Conservation (phyloP, 1,140 invertebrate genomes). For the Drosophila persimilis region DNA sequence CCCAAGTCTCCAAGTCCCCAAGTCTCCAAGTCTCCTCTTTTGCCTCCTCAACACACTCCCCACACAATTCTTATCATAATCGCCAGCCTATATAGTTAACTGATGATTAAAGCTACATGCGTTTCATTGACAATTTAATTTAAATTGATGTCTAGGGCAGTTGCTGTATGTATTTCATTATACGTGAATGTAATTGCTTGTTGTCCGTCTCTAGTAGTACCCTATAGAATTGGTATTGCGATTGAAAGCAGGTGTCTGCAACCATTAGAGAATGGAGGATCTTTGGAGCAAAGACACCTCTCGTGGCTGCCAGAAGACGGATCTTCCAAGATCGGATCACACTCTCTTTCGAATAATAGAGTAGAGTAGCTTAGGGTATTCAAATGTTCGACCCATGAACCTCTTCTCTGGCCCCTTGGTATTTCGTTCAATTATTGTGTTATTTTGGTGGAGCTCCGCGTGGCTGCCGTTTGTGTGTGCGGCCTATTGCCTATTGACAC, state of each 20-base stretch:
- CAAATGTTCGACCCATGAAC: too few relatives aligned
- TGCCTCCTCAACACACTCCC: slow-evolving; percentile 17
- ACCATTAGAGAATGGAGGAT: too few relatives aligned
- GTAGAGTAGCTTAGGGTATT: too few relatives aligned
- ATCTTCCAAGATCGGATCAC: too few relatives aligned
- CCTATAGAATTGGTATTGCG: too few relatives aligned
- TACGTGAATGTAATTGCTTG: slow-evolving; percentile 36
- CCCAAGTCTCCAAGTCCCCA: not conserved
- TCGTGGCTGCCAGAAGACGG: too few relatives aligned
- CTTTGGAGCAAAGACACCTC: too few relatives aligned
- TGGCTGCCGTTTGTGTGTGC: slow-evolving; percentile 5
- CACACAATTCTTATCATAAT: slow-evolving; percentile 30
- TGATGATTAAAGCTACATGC: slow-evolving; percentile 49
- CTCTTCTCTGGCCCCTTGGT: not conserved
- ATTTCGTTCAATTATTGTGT: slow-evolving; percentile 48
- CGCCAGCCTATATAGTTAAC: slow-evolving; percentile 15
- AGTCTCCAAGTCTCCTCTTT: not conserved
- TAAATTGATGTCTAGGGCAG: slow-evolving; percentile 78
- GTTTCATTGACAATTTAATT: slow-evolving; percentile 72
- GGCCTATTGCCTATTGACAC: slow-evolving; percentile 72
- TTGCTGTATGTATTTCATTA: slow-evolving; percentile 56
- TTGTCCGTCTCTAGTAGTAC: not conserved
- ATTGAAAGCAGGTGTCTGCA: too few relatives aligned
- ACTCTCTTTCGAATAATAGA: too few relatives aligned
- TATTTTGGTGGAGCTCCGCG: slow-evolving; percentile 49